Evolutionary conservation across 2,888 invertebrate species (phyloP).

Genomic region (Apodemia hepburni): DNA sequence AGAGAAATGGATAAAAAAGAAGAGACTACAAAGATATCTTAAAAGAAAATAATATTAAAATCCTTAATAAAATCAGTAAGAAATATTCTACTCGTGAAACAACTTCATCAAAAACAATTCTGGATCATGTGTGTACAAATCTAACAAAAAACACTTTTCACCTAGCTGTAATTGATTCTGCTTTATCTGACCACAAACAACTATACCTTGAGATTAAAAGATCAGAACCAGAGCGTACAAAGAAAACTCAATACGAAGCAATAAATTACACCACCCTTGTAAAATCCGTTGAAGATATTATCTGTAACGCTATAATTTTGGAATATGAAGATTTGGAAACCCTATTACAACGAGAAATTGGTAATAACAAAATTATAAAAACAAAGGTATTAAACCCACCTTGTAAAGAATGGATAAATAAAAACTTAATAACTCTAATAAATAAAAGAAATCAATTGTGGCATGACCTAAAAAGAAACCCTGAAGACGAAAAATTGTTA

Average conservation of each 20-base stretch:
- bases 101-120: slow-evolving; percentile 4
- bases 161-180: neutral
- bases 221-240: slow-evolving; percentile 1
- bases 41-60: too few relatives aligned
- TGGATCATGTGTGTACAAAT: slow-evolving; percentile 6
- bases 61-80: neutral
- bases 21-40: too few relatives aligned
- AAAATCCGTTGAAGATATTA: too few relatives aligned
- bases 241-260: too few relatives aligned
- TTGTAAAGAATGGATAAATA: slow-evolving; percentile 17
- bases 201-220: slow-evolving; percentile 3
- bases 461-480: neutral
- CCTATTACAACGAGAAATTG: neutral
- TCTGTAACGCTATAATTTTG: too few relatives aligned
- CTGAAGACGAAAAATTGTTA: neutral
- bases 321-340: slow-evolving; percentile 13
- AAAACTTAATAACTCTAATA: slow-evolving; percentile 8
- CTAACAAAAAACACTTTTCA: slow-evolving; percentile 8
- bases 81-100: slow-evolving; percentile 8
- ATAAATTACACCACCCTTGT: too few relatives aligned
- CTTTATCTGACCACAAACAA: slow-evolving; percentile 15
- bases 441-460: slow-evolving; percentile 17
- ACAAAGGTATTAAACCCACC: slow-evolving; percentile 16
- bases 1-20: too few relatives aligned
- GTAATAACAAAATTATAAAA: slow-evolving; percentile 15